These are phyloP conservation scores for Drosophila melanogaster DNA, from an alignment of 1,140 invertebrate species.

Conservation along the genomic window Release_6_plus_ISO1_MT NC_004354.4:10147001-10147500, in stretches of 20 bases:
- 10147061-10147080: constrained; percentile 44
- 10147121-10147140: constrained; percentile 44
- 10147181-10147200: not conserved
- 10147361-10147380: not conserved
- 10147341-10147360: not conserved
- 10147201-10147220: no score
- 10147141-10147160: constrained; percentile 11
- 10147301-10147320: no score
- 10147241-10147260: no score
- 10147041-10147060: not conserved
- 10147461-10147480: not conserved
- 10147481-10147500: constrained; percentile 20
- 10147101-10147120: constrained; percentile 6
- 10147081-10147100: constrained; percentile 30
- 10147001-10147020: no score
- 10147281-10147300: no score
- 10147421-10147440: constrained; percentile 4
- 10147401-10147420: not conserved
- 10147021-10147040: not conserved
- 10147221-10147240: no score
- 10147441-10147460: constrained; percentile 1
- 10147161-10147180: not conserved
- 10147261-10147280: no score
- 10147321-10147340: not conserved
- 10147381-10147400: not conserved